phyloP scores from a whole-genome alignment of 2,113 vertebrate species.

The Cricetomys ansorgei region DNA sequence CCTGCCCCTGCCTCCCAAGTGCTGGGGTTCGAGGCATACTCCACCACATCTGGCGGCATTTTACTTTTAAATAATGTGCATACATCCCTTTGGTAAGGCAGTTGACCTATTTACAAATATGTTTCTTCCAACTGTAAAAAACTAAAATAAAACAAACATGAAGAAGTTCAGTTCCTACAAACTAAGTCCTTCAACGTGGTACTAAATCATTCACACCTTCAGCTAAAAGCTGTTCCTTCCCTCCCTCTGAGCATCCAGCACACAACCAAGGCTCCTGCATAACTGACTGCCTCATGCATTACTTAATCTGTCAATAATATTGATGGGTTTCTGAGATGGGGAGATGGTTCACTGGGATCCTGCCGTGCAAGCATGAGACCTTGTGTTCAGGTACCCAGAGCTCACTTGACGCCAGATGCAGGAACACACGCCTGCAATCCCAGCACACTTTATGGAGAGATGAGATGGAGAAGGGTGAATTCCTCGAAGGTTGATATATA shows the following conservation, averaged over 20 bases:
- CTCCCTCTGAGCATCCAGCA: neutral
- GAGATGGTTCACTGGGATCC: neutral
- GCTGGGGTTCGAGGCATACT: neutral
- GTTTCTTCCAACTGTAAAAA: constrained; percentile 54
- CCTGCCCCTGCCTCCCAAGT: neutral
- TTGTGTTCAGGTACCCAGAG: neutral
- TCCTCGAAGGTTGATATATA: neutral
- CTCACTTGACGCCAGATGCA: neutral
- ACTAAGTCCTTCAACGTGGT: neutral
- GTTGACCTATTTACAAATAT: neutral
- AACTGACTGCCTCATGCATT: neutral
- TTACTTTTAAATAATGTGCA: constrained; percentile 25
- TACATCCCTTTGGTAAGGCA: neutral
- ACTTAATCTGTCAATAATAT: constrained; percentile 7
- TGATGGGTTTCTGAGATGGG: neutral
- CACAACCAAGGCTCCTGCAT: neutral
- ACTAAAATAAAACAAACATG: neutral
- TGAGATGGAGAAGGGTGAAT: neutral
- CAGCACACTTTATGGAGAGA: neutral
- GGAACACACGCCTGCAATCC: neutral
- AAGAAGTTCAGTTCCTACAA: constrained; percentile 10
- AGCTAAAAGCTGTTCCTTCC: neutral
- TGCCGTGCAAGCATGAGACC: neutral
- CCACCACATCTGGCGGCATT: neutral
- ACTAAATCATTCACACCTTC: neutral